These are phyloP conservation scores for Drosophila tristis DNA, from an alignment of 1,140 invertebrate genomes.

Conservation along the genomic window DNA sequence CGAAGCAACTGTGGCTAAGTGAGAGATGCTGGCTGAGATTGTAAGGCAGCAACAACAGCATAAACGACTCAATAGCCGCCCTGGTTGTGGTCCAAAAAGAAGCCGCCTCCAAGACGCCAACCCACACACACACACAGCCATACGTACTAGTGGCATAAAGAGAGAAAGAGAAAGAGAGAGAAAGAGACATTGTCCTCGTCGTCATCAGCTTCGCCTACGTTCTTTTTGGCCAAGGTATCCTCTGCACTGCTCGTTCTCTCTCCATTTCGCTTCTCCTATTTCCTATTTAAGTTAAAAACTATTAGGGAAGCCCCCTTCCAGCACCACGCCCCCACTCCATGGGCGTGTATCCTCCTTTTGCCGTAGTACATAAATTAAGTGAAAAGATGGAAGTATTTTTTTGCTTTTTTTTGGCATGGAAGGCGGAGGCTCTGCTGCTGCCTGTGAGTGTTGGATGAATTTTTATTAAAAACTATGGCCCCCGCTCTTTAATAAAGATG, in stretches of 20 bases:
- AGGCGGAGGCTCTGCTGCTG: background rate
- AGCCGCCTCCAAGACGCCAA: slow-evolving; percentile 65
- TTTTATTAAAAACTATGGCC: slow-evolving; percentile 78
- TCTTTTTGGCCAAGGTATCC: slow-evolving; percentile 50
- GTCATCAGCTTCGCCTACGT: slow-evolving; percentile 33
- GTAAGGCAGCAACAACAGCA: slow-evolving; percentile 17
- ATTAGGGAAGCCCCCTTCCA: slow-evolving; percentile 64
- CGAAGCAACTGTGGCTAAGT: slow-evolving; percentile 24
- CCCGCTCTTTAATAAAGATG: slow-evolving; percentile 71
- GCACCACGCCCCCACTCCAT: background rate
- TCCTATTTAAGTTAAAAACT: slow-evolving; percentile 77
- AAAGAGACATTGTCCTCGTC: slow-evolving; percentile 53
- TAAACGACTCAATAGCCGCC: slow-evolving; percentile 46
- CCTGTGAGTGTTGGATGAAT: slow-evolving; percentile 30
- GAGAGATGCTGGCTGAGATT: slow-evolving; percentile 35
- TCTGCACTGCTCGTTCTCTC: background rate
- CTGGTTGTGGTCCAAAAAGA: slow-evolving; percentile 53
- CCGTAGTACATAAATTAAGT: slow-evolving; percentile 74
- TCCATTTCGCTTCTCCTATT: background rate
- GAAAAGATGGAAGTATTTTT: slow-evolving; percentile 15
- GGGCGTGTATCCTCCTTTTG: background rate
- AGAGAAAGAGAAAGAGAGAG: slow-evolving; percentile 6
- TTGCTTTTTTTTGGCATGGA: background rate
- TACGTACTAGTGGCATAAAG: slow-evolving; percentile 14
- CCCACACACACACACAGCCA: slow-evolving; percentile 2